phyloP scores from a whole-genome alignment of 92 coral and sea anemone genomes.

The Zoanthus sansibaricus region DNA sequence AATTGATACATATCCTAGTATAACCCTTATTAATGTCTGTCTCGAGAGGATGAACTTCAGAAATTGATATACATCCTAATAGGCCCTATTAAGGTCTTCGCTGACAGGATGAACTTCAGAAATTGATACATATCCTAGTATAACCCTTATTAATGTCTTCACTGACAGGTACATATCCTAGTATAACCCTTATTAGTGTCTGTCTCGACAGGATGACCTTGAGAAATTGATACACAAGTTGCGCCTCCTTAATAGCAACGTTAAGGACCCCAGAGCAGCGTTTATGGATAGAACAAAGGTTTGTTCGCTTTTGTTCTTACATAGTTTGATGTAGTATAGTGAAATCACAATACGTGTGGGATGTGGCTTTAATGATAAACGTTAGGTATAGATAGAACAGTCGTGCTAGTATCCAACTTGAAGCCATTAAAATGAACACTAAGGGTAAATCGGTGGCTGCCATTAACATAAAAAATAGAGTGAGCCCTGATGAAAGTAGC shows the following conservation, averaged over 20 bases:
- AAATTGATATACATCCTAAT: constrained; percentile 57
- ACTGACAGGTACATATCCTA: not conserved
- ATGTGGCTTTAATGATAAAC: too few relatives aligned
- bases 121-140: constrained; percentile 45
- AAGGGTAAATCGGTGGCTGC: too few relatives aligned
- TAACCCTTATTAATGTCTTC: too few relatives aligned
- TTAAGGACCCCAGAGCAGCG: constrained; percentile 96
- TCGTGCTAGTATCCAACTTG: too few relatives aligned
- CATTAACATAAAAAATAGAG: too few relatives aligned
- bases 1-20: not conserved
- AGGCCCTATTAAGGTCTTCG: not conserved
- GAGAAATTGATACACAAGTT: constrained; percentile 76
- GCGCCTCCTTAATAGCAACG: constrained; percentile 75
- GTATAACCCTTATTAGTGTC: not conserved
- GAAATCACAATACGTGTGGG: too few relatives aligned
- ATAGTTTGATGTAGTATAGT: too few relatives aligned
- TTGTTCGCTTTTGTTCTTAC: not conserved
- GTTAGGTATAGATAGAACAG: too few relatives aligned
- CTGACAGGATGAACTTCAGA: constrained; percentile 71
- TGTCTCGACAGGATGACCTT: constrained; percentile 61
- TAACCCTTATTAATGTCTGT: not conserved
- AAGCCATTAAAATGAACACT: too few relatives aligned
- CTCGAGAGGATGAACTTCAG: constrained; percentile 70
- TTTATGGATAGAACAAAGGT: constrained; percentile 96
- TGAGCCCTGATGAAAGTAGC: too few relatives aligned